These are phyloP conservation scores for Thunnus maccoyii DNA, from an alignment of 2,113 vertebrate species.

Conservation along the genomic window DNA sequence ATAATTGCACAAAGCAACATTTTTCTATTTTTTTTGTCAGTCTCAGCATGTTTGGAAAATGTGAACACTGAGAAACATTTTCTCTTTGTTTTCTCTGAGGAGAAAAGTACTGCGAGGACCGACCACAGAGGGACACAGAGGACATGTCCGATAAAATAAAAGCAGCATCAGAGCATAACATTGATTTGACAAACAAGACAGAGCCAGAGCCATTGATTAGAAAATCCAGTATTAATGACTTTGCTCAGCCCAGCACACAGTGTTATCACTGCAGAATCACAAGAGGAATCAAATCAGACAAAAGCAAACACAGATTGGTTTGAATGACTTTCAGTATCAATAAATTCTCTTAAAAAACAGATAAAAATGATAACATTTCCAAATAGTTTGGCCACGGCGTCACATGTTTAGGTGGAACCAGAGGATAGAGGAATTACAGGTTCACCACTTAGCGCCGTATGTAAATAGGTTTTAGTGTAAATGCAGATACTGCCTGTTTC, in stretches of 20 bases:
- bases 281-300: constrained; percentile 47
- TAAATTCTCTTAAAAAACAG: not conserved
- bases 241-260: constrained; percentile 42
- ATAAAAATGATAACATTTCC: not conserved
- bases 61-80: not conserved
- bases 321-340: constrained; percentile 29
- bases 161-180: constrained; percentile 60
- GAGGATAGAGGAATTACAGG: constrained; percentile 6
- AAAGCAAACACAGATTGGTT: constrained; percentile 25
- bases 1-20: not conserved
- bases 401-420: not conserved
- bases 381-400: not conserved
- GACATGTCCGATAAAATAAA: constrained; percentile 63
- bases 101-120: constrained; percentile 15
- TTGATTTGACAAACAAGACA: constrained; percentile 77
- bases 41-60: not conserved
- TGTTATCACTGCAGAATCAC: constrained; percentile 62
- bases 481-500: constrained; percentile 33
- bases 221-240: constrained; percentile 81
- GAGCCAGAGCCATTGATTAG: constrained; percentile 71
- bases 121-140: constrained; percentile 31
- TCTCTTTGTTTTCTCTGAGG: constrained; percentile 10
- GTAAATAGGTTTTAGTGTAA: constrained; percentile 40
- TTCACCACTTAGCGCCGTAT: constrained; percentile 3
- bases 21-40: not conserved